Base-by-base conservation (phyloP, 2,113 vertebrate genomes). In the Eulemur macaco region DNA sequence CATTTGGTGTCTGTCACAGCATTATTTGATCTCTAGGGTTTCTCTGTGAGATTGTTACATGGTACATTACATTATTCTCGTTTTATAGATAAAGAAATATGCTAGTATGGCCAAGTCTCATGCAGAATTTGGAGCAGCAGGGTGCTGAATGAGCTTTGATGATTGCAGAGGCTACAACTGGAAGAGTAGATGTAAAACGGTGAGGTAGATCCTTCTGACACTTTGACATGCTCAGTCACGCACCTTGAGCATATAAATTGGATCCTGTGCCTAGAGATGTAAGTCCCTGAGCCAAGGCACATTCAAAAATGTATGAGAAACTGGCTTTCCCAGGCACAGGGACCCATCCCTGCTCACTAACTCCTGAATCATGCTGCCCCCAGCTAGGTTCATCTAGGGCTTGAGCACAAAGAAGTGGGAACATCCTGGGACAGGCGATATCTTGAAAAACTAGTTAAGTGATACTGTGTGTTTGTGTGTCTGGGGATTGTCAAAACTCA, bases 391-490 rank as follows among this genome's bases (percentile, higher is more conserved):
- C 13, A 10, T 74, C 77, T n/a, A 11, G 81, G 37, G 15, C 74
- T n/a, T 18, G 20, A 56, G 34, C 77, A 89, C 31, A 25, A 9
- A 66, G 81, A 17, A 69, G 42, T 10, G 54, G 54, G 60, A 9
- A 27, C 27, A 54, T 74, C 47, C 45, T 52, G 50, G 37, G 45
- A 47, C 39, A 52, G 31, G 69, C 18, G 23, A 0, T 8, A 6
- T 18, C 80, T 86, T 86, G 87, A 80, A 56, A 89, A 86, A 29
- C 73, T 42, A 56, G 82, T 66, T 56, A 84, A 60, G 37, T 47
- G 56, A 20, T 23, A 12, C 1, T 37, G 1, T 45, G 6, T 20
- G 29, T 86, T 81, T 86, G 18, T 87, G 54, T 58, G 60, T 42
- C 11, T 31, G 14, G 64, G 9, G n/a, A 58, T 74, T 42, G 27